phyloP scores from a whole-genome alignment of 2,113 vertebrate species.

The Scatophagus argus region DNA sequence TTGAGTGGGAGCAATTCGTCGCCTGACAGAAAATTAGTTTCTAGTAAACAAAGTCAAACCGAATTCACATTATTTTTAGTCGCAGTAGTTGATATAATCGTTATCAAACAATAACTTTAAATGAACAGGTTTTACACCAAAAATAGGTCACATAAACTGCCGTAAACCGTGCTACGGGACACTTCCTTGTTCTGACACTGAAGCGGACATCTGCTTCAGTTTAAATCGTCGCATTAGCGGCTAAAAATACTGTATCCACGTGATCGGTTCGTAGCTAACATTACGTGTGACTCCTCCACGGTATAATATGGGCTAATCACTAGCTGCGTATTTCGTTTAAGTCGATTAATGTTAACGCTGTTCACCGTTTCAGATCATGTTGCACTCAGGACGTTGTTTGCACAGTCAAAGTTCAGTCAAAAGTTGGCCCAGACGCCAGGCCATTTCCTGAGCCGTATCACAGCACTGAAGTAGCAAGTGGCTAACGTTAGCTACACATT shows the following conservation, averaged over 20 bases:
- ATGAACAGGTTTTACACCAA: not conserved
- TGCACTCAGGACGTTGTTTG: conserved; percentile 9
- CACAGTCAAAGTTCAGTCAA: conserved; percentile 52
- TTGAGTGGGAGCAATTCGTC: too few species aligned
- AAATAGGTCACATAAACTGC: too few species aligned
- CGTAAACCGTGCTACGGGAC: conserved; percentile 24
- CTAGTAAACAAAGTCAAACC: not conserved
- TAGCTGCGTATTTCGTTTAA: not conserved
- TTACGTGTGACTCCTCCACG: fast-evolving
- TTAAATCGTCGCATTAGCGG: conserved; percentile 4
- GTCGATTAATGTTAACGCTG: not conserved
- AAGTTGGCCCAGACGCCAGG: conserved; percentile 49
- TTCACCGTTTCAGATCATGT: not conserved
- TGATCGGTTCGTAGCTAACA: not conserved
- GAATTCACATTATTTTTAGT: not conserved
- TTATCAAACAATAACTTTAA: not conserved
- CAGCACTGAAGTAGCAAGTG: not conserved
- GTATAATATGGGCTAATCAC: fast-evolving
- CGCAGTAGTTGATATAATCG: too few species aligned
- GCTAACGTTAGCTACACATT: not conserved
- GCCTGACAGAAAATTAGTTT: not conserved
- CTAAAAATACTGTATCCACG: conserved; percentile 52
- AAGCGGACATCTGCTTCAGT: not conserved
- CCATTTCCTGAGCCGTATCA: conserved; percentile 23
- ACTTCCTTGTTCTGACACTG: conserved; percentile 55